Percentiles rank a stretch among this genome's conserved stretches.
These are phyloP conservation scores for Listronotus bonariensis DNA, from an alignment of 1,140 invertebrate species.

Conservation along the genomic window DNA sequence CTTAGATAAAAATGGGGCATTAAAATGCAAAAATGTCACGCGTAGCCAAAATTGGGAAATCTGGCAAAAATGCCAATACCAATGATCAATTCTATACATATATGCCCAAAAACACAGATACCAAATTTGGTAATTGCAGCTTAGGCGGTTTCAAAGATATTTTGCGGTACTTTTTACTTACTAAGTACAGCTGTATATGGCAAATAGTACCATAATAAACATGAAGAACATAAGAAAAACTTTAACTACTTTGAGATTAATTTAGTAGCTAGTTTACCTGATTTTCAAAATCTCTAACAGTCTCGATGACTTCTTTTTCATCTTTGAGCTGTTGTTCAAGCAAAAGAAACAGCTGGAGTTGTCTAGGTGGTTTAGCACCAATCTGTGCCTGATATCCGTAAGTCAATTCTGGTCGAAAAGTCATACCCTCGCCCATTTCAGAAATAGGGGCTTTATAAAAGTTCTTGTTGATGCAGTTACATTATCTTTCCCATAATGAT, in stretches of 20 bases:
- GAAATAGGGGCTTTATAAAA: constrained; percentile 69
- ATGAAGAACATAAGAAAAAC: too few species aligned
- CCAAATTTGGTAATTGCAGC: too few species aligned
- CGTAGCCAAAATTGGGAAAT: too few species aligned
- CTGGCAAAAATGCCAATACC: too few species aligned
- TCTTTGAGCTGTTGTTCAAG: constrained; percentile 58
- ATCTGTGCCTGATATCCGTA: constrained; percentile 71
- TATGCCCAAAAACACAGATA: too few species aligned
- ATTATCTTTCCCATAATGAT: constrained; percentile 70
- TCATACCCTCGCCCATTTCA: constrained; percentile 67
- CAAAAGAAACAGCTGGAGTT: constrained; percentile 64
- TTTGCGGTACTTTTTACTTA: too few species aligned
- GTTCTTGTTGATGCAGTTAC: constrained; percentile 67
- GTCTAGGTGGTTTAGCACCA: constrained; percentile 61
- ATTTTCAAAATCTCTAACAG: constrained; percentile 59
- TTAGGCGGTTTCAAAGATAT: too few species aligned
- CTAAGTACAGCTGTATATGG: too few species aligned
- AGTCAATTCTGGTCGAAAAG: constrained; percentile 63
- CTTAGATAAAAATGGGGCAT: too few species aligned
- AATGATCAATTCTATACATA: too few species aligned
- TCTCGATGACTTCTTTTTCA: constrained; percentile 57
- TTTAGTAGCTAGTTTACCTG: constrained; percentile 46
- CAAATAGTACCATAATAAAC: too few species aligned
- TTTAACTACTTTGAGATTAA: not conserved
- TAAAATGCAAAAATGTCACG: too few species aligned